phyloP scores from a whole-genome alignment of 2,888 invertebrate genomes.

The Lepidocyrtoides sp. region DNA sequence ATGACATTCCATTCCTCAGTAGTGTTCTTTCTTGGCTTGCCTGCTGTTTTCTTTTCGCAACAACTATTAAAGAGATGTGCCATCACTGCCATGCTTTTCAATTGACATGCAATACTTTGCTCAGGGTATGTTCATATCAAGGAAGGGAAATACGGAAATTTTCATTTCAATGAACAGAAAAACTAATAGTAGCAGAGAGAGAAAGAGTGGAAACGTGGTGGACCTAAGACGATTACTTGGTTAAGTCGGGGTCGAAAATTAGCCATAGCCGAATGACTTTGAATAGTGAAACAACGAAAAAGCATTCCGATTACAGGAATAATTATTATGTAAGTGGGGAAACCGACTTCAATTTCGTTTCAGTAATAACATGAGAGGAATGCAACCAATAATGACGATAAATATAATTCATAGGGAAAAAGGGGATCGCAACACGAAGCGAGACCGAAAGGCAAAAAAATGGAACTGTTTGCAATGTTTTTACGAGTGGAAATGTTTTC shows the following conservation, averaged over 20 bases:
- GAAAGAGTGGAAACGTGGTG: constrained; percentile 80
- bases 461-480: neutral
- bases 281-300: constrained; percentile 78
- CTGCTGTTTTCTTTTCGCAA: too few relatives aligned
- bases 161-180: constrained; percentile 1
- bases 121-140: too few relatives aligned
- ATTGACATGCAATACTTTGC: too few relatives aligned
- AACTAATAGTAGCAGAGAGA: neutral
- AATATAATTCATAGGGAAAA: too few relatives aligned
- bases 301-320: neutral
- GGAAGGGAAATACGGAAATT: constrained; percentile 42
- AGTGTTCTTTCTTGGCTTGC: too few relatives aligned
- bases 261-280: constrained; percentile 81
- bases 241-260: constrained; percentile 84
- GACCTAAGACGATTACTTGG: constrained; percentile 84
- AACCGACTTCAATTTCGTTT: neutral
- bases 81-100: too few relatives aligned
- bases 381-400: neutral
- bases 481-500: too few relatives aligned
- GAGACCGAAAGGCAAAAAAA: too few relatives aligned
- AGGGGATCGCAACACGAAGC: too few relatives aligned
- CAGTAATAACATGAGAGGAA: neutral
- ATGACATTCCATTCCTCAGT: too few relatives aligned
- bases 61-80: too few relatives aligned
- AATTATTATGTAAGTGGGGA: neutral